phyloP scores from a whole-genome alignment of 2,113 vertebrate genomes.

The Apus apus region DNA sequence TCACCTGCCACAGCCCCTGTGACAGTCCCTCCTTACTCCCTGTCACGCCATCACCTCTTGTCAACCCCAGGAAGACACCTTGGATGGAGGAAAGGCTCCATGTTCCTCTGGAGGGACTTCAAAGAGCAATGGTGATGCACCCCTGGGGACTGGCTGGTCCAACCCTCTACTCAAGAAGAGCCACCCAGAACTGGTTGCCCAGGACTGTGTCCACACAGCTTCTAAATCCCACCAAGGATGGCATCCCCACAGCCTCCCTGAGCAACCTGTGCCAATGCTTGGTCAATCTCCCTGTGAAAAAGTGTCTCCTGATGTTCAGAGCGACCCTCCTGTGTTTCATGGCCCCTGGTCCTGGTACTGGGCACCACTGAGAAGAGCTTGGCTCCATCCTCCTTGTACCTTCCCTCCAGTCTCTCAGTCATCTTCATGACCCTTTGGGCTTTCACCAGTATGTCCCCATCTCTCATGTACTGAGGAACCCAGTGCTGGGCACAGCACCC shows the following conservation, averaged over 20 bases:
- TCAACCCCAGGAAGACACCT: too few species aligned
- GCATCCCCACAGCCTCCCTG: neutral
- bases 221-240: too few species aligned
- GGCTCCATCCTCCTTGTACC: too few species aligned
- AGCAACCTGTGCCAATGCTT: neutral
- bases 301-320: too few species aligned
- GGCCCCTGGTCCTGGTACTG: too few species aligned
- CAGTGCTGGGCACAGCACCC: neutral
- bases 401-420: too few species aligned
- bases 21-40: rapidly evolving
- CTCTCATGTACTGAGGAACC: neutral
- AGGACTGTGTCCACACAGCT: rapidly evolving
- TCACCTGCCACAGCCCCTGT: neutral
- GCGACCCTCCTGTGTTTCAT: too few species aligned
- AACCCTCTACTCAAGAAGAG: neutral
- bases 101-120: neutral
- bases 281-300: too few species aligned
- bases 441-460: too few species aligned
- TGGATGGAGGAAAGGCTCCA: too few species aligned
- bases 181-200: neutral
- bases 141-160: rapidly evolving
- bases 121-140: neutral
- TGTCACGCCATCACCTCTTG: neutral
- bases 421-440: too few species aligned
- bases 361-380: too few species aligned